Conservation (phyloP, 2,797 vertebrate genomes). For the Diglossa cyanea region DNA sequence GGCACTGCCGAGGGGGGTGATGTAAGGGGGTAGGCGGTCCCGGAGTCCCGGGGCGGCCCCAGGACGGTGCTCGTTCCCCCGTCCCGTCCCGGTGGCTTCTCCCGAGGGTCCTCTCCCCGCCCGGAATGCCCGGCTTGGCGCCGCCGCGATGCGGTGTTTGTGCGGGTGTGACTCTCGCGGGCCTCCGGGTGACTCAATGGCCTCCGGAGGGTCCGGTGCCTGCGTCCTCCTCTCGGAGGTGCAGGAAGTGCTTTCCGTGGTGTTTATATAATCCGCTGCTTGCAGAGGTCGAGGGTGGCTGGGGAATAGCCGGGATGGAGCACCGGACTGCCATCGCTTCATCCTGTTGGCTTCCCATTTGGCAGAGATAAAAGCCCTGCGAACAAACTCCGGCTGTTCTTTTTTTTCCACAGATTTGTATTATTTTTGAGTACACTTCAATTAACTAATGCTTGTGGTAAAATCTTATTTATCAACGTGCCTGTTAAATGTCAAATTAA, state of each 20-base stretch:
- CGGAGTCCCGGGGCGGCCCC: background rate
- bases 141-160: background rate
- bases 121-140: background rate
- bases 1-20: background rate
- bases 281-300: background rate
- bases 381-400: background rate
- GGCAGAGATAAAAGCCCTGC: accelerated
- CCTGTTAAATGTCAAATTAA: background rate
- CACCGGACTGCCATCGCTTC: background rate
- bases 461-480: background rate
- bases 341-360: accelerated
- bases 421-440: background rate
- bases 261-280: background rate
- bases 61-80: background rate
- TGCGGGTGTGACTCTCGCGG: background rate
- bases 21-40: too few species aligned
- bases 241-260: background rate
- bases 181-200: background rate
- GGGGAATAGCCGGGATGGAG: background rate
- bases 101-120: background rate
- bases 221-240: background rate
- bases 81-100: background rate
- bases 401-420: too few species aligned
- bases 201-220: background rate
- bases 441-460: background rate